Base-by-base conservation (phyloP, 2,113 vertebrate species). In the Hippocampus zosterae region DNA sequence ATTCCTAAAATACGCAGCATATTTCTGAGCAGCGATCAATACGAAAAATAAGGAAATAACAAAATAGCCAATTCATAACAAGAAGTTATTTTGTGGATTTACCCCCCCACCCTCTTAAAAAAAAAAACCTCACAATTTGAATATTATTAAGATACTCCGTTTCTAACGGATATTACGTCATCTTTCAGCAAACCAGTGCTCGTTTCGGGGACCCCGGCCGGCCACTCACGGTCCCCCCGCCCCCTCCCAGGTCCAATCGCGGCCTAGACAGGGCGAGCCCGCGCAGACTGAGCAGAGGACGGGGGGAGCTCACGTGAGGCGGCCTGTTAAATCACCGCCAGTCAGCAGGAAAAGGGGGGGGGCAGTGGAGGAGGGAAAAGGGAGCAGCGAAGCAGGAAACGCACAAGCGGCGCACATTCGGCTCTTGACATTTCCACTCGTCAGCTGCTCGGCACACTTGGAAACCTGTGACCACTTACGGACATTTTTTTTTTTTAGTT, bases 361-460 rank as follows among this genome's bases (percentile, higher is more conserved):
- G 60, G 65, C n/a, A 55, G 52, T 11, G 52, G 52, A 55, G 21
- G 52, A n/a, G 52, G 52, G 52, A 23, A 55, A 55, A n/a, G 52
- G 52, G 52, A 52, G 50, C 50, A 52, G 52, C 21, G 52, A 23
- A n/a, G 52, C 33, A 68, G 70, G 64, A 61, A 69, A 66, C 23
- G 29, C 52, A 23, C 52, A 23, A 55, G 8, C 3, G 5, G 52
- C 52, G 23, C 3, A 55, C 65, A 52, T 85, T 15, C 83, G 59
- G 68, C 57, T 86, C 78, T 60, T 69, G 84, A 80, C 73, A 74
- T 89, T 89, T 87, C 85, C 86, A 88, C 77, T 84, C 77, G 81
- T 84, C 79, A 82, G 75, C 77, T 84, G 72, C 86, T 87, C 74
- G 77, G 63, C 55, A 52, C 70, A 13, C 78, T 27, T 57, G 2